Evolutionary conservation across 2,888 invertebrate genomes (phyloP).

Genomic region (Blastobasis lacticolella): DNA sequence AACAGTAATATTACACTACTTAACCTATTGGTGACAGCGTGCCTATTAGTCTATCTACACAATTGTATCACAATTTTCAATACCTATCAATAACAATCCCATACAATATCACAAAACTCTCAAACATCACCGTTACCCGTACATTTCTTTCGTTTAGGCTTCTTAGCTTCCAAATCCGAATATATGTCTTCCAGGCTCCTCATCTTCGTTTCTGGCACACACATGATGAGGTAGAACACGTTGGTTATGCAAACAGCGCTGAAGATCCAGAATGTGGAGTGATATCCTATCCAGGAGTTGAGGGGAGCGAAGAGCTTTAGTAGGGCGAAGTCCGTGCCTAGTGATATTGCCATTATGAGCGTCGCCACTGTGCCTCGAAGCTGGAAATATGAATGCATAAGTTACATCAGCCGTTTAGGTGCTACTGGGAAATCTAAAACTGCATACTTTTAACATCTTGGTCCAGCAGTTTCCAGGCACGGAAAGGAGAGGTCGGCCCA

Average conservation of each 20-base stretch:
- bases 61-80: no score
- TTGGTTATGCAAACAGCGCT: constrained; percentile 81
- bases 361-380: constrained; percentile 64
- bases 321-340: constrained; percentile 89
- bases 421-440: no score
- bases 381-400: constrained; percentile 25
- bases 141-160: constrained; percentile 32
- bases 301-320: constrained; percentile 87
- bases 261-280: constrained; percentile 89
- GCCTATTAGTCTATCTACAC: no score
- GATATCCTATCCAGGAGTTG: constrained; percentile 76
- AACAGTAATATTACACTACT: no score
- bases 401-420: no score
- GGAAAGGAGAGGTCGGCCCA: no score
- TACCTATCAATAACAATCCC: no score
- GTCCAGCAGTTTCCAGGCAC: no score
- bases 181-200: constrained; percentile 93
- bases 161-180: constrained; percentile 79
- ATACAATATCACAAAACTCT: no score
- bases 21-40: no score
- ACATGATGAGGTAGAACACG: constrained; percentile 86
- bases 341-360: constrained; percentile 72
- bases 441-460: no score
- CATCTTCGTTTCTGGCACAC: constrained; percentile 96
- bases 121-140: constrained; percentile 10